Conservation (phyloP, 2,113 vertebrate genomes). For the Nettapus auritus region DNA sequence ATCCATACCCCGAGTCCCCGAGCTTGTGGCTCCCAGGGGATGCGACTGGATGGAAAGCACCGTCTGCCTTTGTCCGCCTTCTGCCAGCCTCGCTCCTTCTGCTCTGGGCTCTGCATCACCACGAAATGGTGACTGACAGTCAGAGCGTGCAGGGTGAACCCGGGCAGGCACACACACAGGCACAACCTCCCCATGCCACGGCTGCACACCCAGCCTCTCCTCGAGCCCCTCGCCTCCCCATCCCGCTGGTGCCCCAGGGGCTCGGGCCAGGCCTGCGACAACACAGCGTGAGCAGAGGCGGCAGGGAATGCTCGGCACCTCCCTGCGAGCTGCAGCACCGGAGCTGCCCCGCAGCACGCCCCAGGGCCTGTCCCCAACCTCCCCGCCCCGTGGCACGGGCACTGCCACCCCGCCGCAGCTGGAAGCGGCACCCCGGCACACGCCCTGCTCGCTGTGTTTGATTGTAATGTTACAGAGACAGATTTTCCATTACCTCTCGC, state of each 20-base stretch:
- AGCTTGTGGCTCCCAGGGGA: too few species aligned
- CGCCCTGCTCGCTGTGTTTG: not conserved
- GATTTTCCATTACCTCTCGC: constrained; percentile 32
- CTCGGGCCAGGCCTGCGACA: not conserved
- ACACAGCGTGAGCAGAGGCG: not conserved
- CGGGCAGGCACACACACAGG: fast-evolving
- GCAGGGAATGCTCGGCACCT: not conserved
- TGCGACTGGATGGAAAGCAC: not conserved
- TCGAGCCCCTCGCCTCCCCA: not conserved
- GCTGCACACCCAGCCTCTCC: too few species aligned
- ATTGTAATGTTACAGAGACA: not conserved
- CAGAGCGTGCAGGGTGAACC: not conserved
- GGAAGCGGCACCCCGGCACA: not conserved
- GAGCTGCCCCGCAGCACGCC: not conserved
- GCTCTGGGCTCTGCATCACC: not conserved
- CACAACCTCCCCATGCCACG: not conserved
- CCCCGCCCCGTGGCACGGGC: not conserved
- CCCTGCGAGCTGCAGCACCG: fast-evolving
- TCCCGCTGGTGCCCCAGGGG: not conserved
- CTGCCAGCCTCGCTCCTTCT: not conserved
- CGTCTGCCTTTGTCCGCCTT: not conserved
- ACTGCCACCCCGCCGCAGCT: not conserved
- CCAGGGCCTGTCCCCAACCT: not conserved
- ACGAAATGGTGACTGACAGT: not conserved
- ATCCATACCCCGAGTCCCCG: too few species aligned